Evolutionary conservation across 2,113 vertebrate species (phyloP), one percentile per base, ranked within the genome.

Genomic region (Carassius carassius): DNA sequence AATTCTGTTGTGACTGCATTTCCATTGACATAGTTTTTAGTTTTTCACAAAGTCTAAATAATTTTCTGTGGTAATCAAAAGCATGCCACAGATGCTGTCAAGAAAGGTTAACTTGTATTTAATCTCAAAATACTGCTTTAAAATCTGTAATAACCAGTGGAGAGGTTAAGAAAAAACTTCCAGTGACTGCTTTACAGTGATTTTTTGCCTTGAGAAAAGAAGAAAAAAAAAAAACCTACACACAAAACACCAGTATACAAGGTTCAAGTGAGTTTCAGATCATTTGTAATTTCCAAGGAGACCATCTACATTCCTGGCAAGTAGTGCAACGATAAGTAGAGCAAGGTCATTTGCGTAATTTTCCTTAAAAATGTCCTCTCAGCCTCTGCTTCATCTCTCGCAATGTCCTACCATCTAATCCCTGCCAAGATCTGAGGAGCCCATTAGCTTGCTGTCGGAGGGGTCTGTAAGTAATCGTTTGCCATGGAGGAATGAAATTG

Each of bases 401-500:
- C 69, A 73, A 75, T 85, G 85, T 83, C 81, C 69, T 78, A 83
- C 76, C 74, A 84, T 84, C 84, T 85, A 81, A 83, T 84, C 85
- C 82, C 56, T 21, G 78, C 58, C 62, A 63, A 83, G 67, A 86
- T 90, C 84, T 85, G 72, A 85, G 82, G 84, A 82, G 73, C 86
- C 91, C 92, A 95, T 96, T 95, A 94, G 90, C 92, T 95, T 95
- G 92, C 94, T 91, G 93, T 86, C 91, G 92, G 78, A 95, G 93
- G 92, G 93, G 92, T 92, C 93, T 93, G 92, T 94, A 95, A 95
- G 95, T 95, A 96, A 95, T 95, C 94, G 94, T 92, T 91, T 94
- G 93, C 93, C 95, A 93, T 90, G 93, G 93, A 91, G 74, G 91
- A 90, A 91, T 93, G 91, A 94, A 95, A 95, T 93, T 96, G 95